A percentile compares a stretch with the other conserved stretches of the same genome.
Conservation (phyloP, 2,797 vertebrate species). For the Centropyge bicolor region DNA sequence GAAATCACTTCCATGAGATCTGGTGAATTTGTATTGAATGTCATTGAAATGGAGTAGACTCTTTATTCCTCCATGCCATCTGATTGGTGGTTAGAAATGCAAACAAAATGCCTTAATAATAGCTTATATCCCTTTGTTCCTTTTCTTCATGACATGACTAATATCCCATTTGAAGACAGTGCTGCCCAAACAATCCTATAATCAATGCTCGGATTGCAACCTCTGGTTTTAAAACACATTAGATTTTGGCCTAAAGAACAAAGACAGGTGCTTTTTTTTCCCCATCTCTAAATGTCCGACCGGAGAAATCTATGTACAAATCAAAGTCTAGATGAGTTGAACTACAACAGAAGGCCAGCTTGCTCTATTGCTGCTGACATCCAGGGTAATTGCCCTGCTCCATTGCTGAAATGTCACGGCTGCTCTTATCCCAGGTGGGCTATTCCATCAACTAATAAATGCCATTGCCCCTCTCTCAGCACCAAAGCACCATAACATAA, state of each 20-base stretch:
- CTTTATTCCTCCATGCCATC: neutral
- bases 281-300: slow-evolving; percentile 49
- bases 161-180: neutral
- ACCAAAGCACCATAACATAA: slow-evolving; percentile 55
- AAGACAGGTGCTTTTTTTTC: slow-evolving; percentile 7
- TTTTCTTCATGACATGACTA: neutral
- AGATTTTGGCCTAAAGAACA: slow-evolving; percentile 15
- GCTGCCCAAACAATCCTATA: neutral
- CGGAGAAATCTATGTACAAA: slow-evolving; percentile 62
- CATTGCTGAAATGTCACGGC: slow-evolving; percentile 78
- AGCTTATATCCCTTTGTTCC: neutral
- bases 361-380: slow-evolving; percentile 71
- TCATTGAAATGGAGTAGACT: neutral
- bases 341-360: slow-evolving; percentile 59
- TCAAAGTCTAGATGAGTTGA: slow-evolving; percentile 67
- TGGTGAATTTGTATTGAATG: neutral
- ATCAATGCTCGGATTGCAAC: neutral
- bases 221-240: slow-evolving; percentile 9
- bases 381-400: slow-evolving; percentile 77
- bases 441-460: slow-evolving; percentile 80
- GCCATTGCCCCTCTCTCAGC: slow-evolving; percentile 64
- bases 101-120: neutral
- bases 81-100: neutral
- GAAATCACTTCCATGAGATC: neutral
- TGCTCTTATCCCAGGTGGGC: slow-evolving; percentile 79